Conservation (phyloP, 1,140 invertebrate species). For the Panonychus citri region DNA sequence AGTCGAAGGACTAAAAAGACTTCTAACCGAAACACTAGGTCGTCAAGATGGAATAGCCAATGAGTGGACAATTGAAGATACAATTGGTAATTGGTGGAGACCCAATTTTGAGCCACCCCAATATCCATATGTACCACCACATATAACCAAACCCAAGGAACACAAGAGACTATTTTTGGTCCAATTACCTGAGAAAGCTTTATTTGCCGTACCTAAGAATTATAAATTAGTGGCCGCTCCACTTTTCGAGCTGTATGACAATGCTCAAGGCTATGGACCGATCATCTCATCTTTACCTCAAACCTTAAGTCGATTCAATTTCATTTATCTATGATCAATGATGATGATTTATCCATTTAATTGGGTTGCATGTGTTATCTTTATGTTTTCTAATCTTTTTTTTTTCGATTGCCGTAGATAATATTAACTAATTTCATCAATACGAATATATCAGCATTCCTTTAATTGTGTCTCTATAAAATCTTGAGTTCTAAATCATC, state of each 20-base stretch:
- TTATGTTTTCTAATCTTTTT: no score
- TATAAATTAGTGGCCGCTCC: conserved; percentile 99
- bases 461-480: no score
- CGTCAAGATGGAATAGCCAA: conserved; percentile 88
- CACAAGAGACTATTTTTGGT: conserved; percentile 94
- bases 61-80: conserved; percentile 95
- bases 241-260: conserved; percentile 95
- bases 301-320: conserved; percentile 42
- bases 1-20: conserved; percentile 84
- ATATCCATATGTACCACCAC: conserved; percentile 96
- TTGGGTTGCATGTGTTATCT: no score
- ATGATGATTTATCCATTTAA: no score
- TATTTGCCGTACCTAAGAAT: conserved; percentile 97
- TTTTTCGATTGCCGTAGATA: no score
- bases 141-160: conserved; percentile 98
- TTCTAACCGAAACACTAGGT: conserved; percentile 75
- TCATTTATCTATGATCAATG: conserved; percentile 11
- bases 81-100: conserved; percentile 98
- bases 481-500: no score
- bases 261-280: conserved; percentile 94
- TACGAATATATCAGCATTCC: no score
- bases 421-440: no score
- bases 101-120: conserved; percentile 98
- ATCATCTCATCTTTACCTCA: conserved; percentile 95
- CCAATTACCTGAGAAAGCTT: conserved; percentile 87